Percentiles rank a stretch among this genome's conserved stretches.
These are phyloP conservation scores for Holcopasites calliopsidis DNA, from an alignment of 1,140 invertebrate species.

Conservation along the genomic window DNA sequence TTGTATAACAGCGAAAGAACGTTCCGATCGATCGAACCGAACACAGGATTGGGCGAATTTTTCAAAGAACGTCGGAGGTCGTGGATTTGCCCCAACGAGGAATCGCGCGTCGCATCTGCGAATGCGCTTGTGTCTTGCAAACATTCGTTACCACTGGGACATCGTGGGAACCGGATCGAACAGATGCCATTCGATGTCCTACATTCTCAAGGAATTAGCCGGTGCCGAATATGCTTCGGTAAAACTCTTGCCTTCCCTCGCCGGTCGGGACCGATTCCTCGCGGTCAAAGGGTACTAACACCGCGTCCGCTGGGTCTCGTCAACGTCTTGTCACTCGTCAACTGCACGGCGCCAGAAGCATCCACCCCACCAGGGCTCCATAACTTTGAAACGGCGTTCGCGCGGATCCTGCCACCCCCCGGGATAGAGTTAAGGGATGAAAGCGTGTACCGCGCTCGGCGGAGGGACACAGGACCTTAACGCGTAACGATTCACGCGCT, in stretches of 20 bases:
- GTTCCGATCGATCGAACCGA: background rate
- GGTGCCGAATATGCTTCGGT: too few relatives aligned
- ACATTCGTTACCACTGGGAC: conserved; percentile 63
- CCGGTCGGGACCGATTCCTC: too few relatives aligned
- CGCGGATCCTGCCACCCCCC: background rate
- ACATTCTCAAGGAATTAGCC: too few relatives aligned
- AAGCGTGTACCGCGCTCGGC: conserved; percentile 3
- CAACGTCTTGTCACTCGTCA: conserved; percentile 73
- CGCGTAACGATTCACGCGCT: background rate
- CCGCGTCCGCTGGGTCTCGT: conserved; percentile 44
- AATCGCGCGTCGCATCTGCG: background rate
- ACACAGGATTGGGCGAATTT: background rate
- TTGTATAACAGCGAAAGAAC: conserved; percentile 19
- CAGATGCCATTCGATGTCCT: background rate
- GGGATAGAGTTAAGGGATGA: background rate
- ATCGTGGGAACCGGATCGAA: conserved; percentile 39
- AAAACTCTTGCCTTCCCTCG: too few relatives aligned
- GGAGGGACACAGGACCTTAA: conserved; percentile 50
- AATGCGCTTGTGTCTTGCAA: conserved; percentile 51
- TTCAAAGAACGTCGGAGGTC: too few relatives aligned
- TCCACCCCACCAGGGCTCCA: conserved; percentile 71
- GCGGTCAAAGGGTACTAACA: background rate
- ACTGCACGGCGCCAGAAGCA: conserved; percentile 73
- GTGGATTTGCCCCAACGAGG: background rate
- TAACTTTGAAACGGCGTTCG: conserved; percentile 48